A percentile compares a stretch with the other conserved stretches of the same genome.
phyloP scores from a whole-genome alignment of 2,888 invertebrate genomes.

The Neelides folsomi region DNA sequence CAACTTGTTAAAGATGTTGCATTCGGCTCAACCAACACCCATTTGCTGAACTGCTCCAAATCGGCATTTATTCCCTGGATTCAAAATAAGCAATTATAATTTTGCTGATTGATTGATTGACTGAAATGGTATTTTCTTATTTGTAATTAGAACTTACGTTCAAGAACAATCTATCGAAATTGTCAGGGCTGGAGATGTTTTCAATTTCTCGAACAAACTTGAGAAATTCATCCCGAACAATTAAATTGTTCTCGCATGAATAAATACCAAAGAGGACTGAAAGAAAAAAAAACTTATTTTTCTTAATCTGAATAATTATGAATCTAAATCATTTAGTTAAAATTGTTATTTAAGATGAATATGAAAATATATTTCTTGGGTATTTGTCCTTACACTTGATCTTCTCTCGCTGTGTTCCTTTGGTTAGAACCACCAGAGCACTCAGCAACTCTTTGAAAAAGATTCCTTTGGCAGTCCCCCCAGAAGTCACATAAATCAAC shows the following conservation, averaged over 20 bases:
- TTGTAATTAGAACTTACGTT: constrained; percentile 36
- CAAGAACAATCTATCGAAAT: constrained; percentile 40
- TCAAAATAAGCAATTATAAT: constrained; percentile 6
- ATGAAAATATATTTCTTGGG: no score
- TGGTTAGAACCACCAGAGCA: constrained; percentile 71
- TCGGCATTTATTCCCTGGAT: constrained; percentile 35
- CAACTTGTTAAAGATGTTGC: constrained; percentile 69
- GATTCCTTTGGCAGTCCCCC: constrained; percentile 68
- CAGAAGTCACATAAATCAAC: constrained; percentile 68
- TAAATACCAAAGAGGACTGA: constrained; percentile 75
- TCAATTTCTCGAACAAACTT: constrained; percentile 41
- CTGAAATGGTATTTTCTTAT: no score
- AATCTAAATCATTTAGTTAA: neutral
- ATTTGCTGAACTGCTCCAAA: constrained; percentile 52
- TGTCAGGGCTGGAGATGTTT: constrained; percentile 40
- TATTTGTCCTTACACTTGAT: constrained; percentile 50
- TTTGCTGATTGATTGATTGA: no score
- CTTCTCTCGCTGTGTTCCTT: constrained; percentile 72
- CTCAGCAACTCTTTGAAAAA: constrained; percentile 69
- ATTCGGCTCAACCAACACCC: constrained; percentile 55
- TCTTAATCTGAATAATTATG: neutral
- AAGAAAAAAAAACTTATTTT: constrained; percentile 30
- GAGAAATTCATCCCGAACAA: constrained; percentile 60
- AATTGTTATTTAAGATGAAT: no score
- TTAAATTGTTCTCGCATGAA: constrained; percentile 62